These are phyloP conservation scores for Bubo scandiacus DNA, from an alignment of 2,113 vertebrate species.

Conservation along the genomic window DNA sequence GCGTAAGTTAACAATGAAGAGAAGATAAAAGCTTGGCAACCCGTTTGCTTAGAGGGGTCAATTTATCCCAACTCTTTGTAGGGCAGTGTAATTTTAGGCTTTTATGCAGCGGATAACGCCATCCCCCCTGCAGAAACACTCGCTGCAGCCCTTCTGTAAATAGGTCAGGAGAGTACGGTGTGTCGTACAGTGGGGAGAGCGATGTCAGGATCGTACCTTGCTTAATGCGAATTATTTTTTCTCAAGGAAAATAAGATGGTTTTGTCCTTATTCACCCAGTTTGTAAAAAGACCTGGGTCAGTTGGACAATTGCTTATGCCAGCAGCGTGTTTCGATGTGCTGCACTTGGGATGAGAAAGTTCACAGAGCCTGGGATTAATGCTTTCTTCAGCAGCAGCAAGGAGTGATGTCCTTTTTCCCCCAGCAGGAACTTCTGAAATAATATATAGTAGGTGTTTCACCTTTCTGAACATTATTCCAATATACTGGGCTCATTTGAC, in stretches of 20 bases:
- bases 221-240: neutral
- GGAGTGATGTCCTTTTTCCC: neutral
- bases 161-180: neutral
- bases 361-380: fast-evolving
- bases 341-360: neutral
- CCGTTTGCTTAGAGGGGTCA: conserved; percentile 13
- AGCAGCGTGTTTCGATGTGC: neutral
- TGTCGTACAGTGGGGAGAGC: neutral
- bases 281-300: conserved; percentile 7
- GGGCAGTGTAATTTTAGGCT: neutral
- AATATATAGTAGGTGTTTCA: neutral
- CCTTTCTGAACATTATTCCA: neutral
- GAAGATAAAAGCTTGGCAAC: conserved; percentile 51
- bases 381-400: neutral
- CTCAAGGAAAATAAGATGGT: neutral
- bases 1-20: neutral
- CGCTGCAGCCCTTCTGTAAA: neutral
- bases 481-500: neutral
- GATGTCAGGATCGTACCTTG: neutral
- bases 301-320: neutral
- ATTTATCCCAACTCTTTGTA: conserved; percentile 33
- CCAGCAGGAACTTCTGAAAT: neutral
- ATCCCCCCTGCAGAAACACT: neutral
- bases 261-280: neutral
- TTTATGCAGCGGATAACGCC: neutral